phyloP scores from a whole-genome alignment of 2,113 vertebrate genomes.

The Psammodynastes pulverulentus region DNA sequence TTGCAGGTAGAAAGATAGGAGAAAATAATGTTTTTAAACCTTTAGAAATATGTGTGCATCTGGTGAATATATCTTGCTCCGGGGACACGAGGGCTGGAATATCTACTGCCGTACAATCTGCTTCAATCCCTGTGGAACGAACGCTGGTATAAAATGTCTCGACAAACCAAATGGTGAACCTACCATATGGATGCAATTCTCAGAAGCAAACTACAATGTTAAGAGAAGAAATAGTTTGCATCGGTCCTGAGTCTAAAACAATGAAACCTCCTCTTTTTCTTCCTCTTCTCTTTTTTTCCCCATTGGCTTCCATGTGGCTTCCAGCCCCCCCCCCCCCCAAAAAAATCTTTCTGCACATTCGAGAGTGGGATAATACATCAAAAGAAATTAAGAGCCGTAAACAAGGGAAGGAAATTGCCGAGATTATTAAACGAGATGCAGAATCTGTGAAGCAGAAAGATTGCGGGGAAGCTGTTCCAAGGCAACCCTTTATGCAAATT shows the following conservation, averaged over 20 bases:
- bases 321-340: background rate
- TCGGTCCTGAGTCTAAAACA: background rate
- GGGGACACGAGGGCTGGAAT: background rate
- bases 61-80: background rate
- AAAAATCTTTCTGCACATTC: slow-evolving; percentile 16
- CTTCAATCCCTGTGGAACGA: background rate
- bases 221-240: background rate
- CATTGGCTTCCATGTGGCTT: background rate
- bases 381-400: slow-evolving; percentile 4
- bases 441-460: slow-evolving; percentile 35
- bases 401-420: background rate
- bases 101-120: background rate
- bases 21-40: background rate
- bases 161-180: background rate
- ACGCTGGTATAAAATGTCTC: background rate
- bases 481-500: background rate
- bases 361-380: background rate
- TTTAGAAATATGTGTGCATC: background rate
- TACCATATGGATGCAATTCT: background rate
- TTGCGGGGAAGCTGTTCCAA: slow-evolving; percentile 22
- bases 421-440: slow-evolving; percentile 17
- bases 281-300: background rate
- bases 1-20: background rate
- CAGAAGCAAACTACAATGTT: background rate
- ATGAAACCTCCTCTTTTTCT: background rate